Conservation (phyloP, 1,140 invertebrate genomes). For the Dreissena rostriformis region DNA sequence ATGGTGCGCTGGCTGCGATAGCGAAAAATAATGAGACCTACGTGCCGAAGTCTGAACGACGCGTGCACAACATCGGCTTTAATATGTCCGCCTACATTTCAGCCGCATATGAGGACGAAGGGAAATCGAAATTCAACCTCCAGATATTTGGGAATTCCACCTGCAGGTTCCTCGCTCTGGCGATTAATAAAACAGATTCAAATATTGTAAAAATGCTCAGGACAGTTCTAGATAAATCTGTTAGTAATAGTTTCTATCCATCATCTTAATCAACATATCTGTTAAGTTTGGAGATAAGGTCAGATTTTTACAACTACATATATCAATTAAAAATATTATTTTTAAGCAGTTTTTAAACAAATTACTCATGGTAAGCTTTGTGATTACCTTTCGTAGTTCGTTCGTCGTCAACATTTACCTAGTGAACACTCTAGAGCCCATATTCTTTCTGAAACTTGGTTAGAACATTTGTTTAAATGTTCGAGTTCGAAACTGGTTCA, state of each 20-base stretch:
- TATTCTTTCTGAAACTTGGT: too few relatives aligned
- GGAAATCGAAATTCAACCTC: constrained; percentile 72
- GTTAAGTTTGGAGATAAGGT: too few relatives aligned
- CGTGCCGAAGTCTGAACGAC: constrained; percentile 74
- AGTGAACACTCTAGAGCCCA: too few relatives aligned
- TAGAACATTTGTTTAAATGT: too few relatives aligned
- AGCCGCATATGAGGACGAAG: constrained; percentile 62
- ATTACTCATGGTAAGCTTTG: too few relatives aligned
- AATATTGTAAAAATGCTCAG: constrained; percentile 73
- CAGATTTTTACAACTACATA: too few relatives aligned
- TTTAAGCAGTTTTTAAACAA: too few relatives aligned
- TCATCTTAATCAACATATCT: too few relatives aligned
- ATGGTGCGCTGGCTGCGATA: constrained; percentile 76
- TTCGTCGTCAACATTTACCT: too few relatives aligned
- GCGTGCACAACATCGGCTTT: constrained; percentile 77
- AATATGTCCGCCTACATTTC: constrained; percentile 75
- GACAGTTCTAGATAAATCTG: constrained; percentile 77
- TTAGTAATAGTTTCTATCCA: constrained; percentile 58
- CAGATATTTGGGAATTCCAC: constrained; percentile 78
- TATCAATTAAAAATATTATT: too few relatives aligned
- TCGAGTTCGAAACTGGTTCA: too few relatives aligned
- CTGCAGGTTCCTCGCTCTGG: constrained; percentile 74
- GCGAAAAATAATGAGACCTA: constrained; percentile 69
- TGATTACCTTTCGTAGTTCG: too few relatives aligned
- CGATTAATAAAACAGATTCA: constrained; percentile 74